Evolutionary conservation across 1,140 invertebrate species (phyloP).

Genomic region (Drosophila baimaii): DNA sequence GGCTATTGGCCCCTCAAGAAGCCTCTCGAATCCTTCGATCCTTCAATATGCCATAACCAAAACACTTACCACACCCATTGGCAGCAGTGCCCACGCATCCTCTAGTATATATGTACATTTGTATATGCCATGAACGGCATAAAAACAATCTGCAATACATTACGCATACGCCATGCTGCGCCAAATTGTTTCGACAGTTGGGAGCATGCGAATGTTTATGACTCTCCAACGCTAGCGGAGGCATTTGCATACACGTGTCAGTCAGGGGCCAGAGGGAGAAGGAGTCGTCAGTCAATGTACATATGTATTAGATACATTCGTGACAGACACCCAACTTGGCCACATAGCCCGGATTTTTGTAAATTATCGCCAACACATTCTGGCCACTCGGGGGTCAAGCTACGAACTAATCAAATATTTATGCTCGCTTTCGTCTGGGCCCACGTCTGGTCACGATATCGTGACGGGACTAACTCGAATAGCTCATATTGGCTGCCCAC

Average conservation of each 20-base stretch:
- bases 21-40: conserved; percentile 21
- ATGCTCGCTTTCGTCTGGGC: conserved; percentile 51
- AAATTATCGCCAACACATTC: conserved; percentile 29
- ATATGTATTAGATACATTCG: conserved; percentile 9
- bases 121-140: conserved; percentile 21
- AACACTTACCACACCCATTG: conserved; percentile 36
- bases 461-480: conserved; percentile 39
- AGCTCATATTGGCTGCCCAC: conserved; percentile 16
- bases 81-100: conserved; percentile 14
- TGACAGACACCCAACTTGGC: conserved; percentile 11
- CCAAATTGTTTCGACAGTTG: conserved; percentile 66
- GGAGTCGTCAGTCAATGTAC: conserved; percentile 23
- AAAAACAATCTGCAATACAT: conserved; percentile 73
- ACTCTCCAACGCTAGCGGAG: conserved; percentile 7
- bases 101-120: neutral
- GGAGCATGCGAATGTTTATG: conserved; percentile 31
- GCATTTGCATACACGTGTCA: conserved; percentile 61
- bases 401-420: conserved; percentile 60
- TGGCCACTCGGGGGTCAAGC: conserved; percentile 27
- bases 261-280: neutral
- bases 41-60: conserved; percentile 37
- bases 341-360: conserved; percentile 12
- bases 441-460: conserved; percentile 56
- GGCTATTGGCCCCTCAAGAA: neutral
- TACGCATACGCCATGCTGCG: conserved; percentile 72